A percentile compares a stretch with the other conserved stretches of the same genome.
Evolutionary conservation across 2,888 invertebrate species (phyloP).

Genomic region (Epinotia nisella): DNA sequence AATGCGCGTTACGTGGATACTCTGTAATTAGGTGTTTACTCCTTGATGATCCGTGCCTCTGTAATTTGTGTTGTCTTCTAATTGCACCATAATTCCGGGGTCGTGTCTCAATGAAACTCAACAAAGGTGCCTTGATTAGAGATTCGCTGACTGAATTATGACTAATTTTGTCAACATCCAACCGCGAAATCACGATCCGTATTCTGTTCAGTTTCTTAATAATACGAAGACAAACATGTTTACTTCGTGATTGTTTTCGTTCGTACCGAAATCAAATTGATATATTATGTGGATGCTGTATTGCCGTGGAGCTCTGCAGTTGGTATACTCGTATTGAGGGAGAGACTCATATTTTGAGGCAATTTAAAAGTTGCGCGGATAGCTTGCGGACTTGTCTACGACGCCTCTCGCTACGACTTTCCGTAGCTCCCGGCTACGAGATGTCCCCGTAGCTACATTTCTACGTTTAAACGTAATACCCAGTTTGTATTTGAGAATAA

Average conservation of each 20-base stretch:
- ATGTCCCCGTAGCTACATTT: slow-evolving; percentile 12
- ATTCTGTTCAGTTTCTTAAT: slow-evolving; percentile 53
- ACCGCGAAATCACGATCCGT: slow-evolving; percentile 48
- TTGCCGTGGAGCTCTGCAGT: slow-evolving; percentile 58
- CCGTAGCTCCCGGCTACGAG: slow-evolving; percentile 45
- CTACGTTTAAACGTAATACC: neutral
- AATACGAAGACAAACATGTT: slow-evolving; percentile 70
- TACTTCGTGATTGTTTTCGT: slow-evolving; percentile 61
- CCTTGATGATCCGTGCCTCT: slow-evolving; percentile 50
- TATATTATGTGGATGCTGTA: slow-evolving; percentile 58
- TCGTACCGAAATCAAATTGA: slow-evolving; percentile 60
- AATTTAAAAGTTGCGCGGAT: slow-evolving; percentile 64
- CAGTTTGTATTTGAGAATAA: no score
- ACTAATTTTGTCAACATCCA: slow-evolving; percentile 30
- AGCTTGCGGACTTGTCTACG: slow-evolving; percentile 48
- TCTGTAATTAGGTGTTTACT: slow-evolving; percentile 55
- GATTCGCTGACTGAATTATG: slow-evolving; percentile 35
- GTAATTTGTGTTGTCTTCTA: slow-evolving; percentile 55
- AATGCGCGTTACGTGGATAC: slow-evolving; percentile 49
- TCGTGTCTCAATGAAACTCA: slow-evolving; percentile 48
- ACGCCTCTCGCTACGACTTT: slow-evolving; percentile 52
- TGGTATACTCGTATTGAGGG: slow-evolving; percentile 49
- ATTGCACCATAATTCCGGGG: slow-evolving; percentile 52
- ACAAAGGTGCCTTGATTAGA: slow-evolving; percentile 51
- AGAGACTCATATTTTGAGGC: slow-evolving; percentile 57